Evolutionary conservation across 1,140 invertebrate genomes (phyloP), one percentile per base, ranked within the genome.

Genomic region (Apis florea): DNA sequence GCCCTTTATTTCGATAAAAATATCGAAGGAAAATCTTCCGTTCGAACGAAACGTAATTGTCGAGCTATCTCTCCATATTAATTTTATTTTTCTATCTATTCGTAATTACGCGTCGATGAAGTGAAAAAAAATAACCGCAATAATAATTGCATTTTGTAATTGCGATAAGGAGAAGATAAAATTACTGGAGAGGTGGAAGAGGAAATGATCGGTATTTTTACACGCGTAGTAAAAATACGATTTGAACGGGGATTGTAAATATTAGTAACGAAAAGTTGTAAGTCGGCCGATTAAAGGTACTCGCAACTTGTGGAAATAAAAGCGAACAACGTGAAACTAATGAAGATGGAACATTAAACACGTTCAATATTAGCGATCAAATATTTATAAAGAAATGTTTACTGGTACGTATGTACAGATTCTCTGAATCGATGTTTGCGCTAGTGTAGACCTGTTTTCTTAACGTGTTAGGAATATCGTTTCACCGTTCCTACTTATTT

Each of bases 1-100:
- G 58, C 66, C 75, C 81, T 86, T 77, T 31, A n/a, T n/a, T n/a
- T n/a, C n/a, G n/a, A n/a, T n/a, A n/a, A 75, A 82, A 84, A 87
- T 71, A 74, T 84, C 75, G 73, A 74, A n/a, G n/a, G n/a, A 83
- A 85, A 85, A 58, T 79, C 78, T 87, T 79, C 67, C 53, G 53
- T 11, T 54, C 63, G 74, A 54, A 68, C 54, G 51, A 49, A 56
- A 74, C n/a, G n/a, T n/a, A n/a, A n/a, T n/a, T n/a, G n/a, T n/a
- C n/a, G n/a, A n/a, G n/a, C n/a, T n/a, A n/a, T n/a, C n/a, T n/a
- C n/a, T n/a, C n/a, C n/a, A n/a, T n/a, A n/a, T n/a, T n/a, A n/a
- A n/a, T n/a, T n/a, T n/a, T n/a, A n/a, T n/a, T n/a, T n/a, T n/a
- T n/a, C n/a, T n/a, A n/a, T n/a, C n/a, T n/a, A n/a, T n/a, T n/a